Base-by-base conservation (phyloP, 1,140 invertebrate genomes). In the Drosophila nannoptera region DNA sequence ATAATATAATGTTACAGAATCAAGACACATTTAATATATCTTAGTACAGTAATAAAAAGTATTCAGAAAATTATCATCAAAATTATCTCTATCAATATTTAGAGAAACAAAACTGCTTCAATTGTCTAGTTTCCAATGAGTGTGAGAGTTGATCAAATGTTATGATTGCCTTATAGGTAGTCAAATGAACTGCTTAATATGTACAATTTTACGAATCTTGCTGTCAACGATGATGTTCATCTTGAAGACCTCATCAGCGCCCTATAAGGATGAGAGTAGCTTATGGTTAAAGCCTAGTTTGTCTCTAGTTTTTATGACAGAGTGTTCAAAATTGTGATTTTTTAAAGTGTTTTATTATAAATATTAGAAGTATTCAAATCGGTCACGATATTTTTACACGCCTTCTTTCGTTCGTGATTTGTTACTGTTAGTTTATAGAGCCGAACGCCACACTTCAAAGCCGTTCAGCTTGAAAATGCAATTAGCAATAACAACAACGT, bases 381-480 rank as follows among this genome's bases (percentile, higher is more conserved):
- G 67, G 49, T 60, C 69, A 71, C 8, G 31, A 52, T 4, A 35
- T 16, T 52, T 31, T 35, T 52, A 33, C 49, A 52, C 65, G 43
- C 35, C 16, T 56, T 52, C 48, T 22, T 43, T 12, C n/a, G 59
- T 48, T 49, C 59, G 62, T 46, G 66, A 63, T 70, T 59, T 76
- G 69, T 50, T 84, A 54, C 67, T 66, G 58, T 81, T 69, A 67
- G 62, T 86, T 77, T 86, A 69, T 69, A 87, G 81, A 83, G 78
- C 78, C 78, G 72, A 78, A 78, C 76, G 73, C 46, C 50, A 46
- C 14, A 50, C 58, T 49, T 58, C 14, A 43, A 83, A 86, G 67
- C 80, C 81, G 77, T 71, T 84, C 77, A 84, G 81, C 77, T 84
- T 81, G 81, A 84, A 84, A 86, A 86, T 84, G 71, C 49, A 72